Conservation (phyloP, 2,113 vertebrate genomes). For the Colistium nudipinnis region DNA sequence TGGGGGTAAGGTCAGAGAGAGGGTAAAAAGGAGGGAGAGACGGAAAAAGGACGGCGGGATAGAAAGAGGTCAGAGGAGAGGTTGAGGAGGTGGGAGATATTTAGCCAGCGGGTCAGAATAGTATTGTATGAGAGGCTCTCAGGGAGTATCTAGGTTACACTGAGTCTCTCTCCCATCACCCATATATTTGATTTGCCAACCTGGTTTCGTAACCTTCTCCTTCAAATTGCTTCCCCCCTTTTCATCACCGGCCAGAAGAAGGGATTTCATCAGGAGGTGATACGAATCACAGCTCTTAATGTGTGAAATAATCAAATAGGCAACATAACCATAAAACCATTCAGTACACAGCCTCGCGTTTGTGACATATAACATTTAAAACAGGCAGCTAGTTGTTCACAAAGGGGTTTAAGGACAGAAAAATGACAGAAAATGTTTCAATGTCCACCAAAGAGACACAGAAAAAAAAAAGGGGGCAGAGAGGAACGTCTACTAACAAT, state of each 20-base stretch:
- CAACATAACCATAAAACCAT: not conserved
- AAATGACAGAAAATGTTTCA: no score
- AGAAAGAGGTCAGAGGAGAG: conserved; percentile 50
- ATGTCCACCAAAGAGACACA: not conserved
- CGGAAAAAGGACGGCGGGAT: conserved; percentile 31
- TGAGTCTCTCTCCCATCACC: conserved; percentile 11
- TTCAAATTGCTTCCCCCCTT: not conserved
- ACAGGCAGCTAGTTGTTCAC: not conserved
- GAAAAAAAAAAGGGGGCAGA: not conserved
- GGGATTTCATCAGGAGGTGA: not conserved
- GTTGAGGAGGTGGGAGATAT: conserved; percentile 27
- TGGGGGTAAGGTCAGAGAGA: conserved; percentile 55
- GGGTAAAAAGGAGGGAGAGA: conserved; percentile 46
- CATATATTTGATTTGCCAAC: conserved; percentile 3
- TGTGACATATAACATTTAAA: not conserved
- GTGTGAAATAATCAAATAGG: not conserved
- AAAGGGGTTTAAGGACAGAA: not conserved
- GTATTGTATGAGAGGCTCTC: conserved; percentile 57
- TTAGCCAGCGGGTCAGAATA: conserved; percentile 51
- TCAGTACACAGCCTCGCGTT: not conserved
- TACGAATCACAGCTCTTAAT: not conserved
- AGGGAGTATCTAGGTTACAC: conserved; percentile 46
- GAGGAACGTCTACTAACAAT: not conserved
- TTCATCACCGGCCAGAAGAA: not conserved
- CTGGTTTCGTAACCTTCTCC: not conserved